Evolutionary conservation across 1,140 invertebrate genomes (phyloP).

Genomic region (Vollenhovia emeryi): DNA sequence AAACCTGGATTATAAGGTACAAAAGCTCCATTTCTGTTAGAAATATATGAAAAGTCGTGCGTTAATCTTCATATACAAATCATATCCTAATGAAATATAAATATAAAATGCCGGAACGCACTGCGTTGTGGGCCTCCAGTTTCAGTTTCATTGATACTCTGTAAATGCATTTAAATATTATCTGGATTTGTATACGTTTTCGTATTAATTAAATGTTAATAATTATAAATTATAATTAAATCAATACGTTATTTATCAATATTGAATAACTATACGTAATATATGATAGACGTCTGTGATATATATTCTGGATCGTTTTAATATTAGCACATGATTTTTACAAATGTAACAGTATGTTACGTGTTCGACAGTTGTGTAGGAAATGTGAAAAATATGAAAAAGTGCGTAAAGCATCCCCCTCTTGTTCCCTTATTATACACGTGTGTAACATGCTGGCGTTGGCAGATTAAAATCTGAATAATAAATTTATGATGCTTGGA

Average conservation of each 20-base stretch:
- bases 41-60: not conserved
- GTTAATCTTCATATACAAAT: not conserved
- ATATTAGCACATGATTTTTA: slow-evolving; percentile 22
- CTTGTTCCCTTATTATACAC: not conserved
- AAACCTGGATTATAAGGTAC: not conserved
- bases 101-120: not conserved
- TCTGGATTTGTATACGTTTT: slow-evolving; percentile 6
- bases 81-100: not conserved
- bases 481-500: slow-evolving; percentile 36
- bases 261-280: slow-evolving; percentile 3
- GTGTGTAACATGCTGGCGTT: not conserved
- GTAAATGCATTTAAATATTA: slow-evolving; percentile 19
- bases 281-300: not conserved
- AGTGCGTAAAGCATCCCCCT: not conserved
- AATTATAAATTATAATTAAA: slow-evolving; percentile 49
- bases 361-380: not conserved
- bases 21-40: not conserved
- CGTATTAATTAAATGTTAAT: slow-evolving; percentile 37
- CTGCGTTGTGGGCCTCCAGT: not conserved
- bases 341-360: not conserved
- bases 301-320: not conserved
- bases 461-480: slow-evolving; percentile 42
- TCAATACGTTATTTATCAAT: slow-evolving; percentile 10
- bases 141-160: slow-evolving; percentile 9
- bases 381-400: slow-evolving; percentile 29